Evolutionary conservation across 2,113 vertebrate genomes (phyloP).

Genomic region (Leptodactylus fuscus): DNA sequence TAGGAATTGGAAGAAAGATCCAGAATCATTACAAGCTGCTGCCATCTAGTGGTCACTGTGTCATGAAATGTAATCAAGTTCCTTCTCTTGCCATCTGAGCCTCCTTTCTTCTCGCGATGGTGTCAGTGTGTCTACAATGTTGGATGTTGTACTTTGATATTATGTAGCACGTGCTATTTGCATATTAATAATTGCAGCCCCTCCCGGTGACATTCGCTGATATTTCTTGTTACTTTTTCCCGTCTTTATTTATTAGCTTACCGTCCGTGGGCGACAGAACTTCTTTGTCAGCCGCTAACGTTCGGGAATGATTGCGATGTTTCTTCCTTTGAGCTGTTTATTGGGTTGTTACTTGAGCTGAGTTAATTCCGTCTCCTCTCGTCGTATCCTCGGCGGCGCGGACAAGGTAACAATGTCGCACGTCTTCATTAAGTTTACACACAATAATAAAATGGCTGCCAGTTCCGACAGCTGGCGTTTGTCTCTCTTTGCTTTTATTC

Average conservation of each 20-base stretch:
- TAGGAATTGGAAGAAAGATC: too few relatives aligned
- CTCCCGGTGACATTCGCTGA: background rate
- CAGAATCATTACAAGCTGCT: too few relatives aligned
- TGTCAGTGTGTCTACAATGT: background rate
- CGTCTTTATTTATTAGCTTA: background rate
- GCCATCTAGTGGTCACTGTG: slow-evolving; percentile 4
- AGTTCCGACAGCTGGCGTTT: slow-evolving; percentile 25
- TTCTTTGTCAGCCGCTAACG: slow-evolving; percentile 13
- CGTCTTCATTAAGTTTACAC: slow-evolving; percentile 48
- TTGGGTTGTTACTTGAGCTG: background rate
- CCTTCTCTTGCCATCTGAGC: background rate
- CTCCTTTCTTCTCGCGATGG: too few relatives aligned
- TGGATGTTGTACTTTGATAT: background rate
- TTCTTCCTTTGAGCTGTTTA: slow-evolving; percentile 15
- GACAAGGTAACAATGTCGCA: slow-evolving; percentile 6
- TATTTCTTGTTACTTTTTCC: background rate
- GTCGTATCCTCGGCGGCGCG: background rate
- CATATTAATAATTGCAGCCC: background rate
- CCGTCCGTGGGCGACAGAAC: background rate
- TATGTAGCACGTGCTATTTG: background rate
- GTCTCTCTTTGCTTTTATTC: slow-evolving; percentile 49
- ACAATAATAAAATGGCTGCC: slow-evolving; percentile 44
- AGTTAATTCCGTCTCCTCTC: background rate
- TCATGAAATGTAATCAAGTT: background rate
- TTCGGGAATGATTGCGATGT: background rate